A percentile compares a stretch with the other conserved stretches of the same genome.
Conservation (phyloP, 2,888 invertebrate species). For the Coecobrya sp. region DNA sequence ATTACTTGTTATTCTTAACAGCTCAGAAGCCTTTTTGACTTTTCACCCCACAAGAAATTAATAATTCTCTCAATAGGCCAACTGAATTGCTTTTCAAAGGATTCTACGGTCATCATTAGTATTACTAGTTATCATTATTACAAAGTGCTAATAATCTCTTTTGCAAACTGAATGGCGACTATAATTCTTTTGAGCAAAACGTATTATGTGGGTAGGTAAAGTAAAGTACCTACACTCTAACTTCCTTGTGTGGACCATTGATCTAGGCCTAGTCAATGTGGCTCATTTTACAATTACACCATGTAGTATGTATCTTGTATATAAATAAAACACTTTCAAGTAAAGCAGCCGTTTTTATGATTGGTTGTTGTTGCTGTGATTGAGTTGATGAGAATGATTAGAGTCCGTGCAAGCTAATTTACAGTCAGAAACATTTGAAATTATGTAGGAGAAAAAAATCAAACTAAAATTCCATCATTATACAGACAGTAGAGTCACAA, state of each 20-base stretch:
- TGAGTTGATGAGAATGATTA: conserved; percentile 40
- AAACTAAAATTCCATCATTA: not conserved
- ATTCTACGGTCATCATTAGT: conserved; percentile 26
- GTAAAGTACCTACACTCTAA: too few species aligned
- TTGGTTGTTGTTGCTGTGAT: not conserved
- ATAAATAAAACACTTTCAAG: not conserved
- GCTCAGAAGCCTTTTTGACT: conserved; percentile 65
- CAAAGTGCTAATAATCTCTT: conserved; percentile 36
- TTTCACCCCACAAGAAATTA: conserved; percentile 73
- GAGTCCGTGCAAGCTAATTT: conserved; percentile 49
- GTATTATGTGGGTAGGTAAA: too few species aligned
- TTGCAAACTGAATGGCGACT: not conserved
- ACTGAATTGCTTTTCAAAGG: conserved; percentile 52
- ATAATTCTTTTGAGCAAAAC: too few species aligned
- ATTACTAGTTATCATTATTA: conserved; percentile 28
- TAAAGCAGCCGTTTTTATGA: not conserved
- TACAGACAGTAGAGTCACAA: conserved; percentile 3
- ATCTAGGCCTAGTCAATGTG: not conserved
- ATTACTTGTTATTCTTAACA: conserved; percentile 32
- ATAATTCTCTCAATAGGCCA: conserved; percentile 68
- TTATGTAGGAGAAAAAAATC: not conserved
- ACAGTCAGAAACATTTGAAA: conserved; percentile 25
- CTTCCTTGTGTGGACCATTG: not conserved
- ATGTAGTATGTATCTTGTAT: not conserved
- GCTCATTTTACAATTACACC: not conserved